A percentile compares a stretch with the other conserved stretches of the same genome.
These are phyloP conservation scores for Luidia sarsii DNA, from an alignment of 53 echinoderm and acorn worm genomes.

Conservation along the genomic window DNA sequence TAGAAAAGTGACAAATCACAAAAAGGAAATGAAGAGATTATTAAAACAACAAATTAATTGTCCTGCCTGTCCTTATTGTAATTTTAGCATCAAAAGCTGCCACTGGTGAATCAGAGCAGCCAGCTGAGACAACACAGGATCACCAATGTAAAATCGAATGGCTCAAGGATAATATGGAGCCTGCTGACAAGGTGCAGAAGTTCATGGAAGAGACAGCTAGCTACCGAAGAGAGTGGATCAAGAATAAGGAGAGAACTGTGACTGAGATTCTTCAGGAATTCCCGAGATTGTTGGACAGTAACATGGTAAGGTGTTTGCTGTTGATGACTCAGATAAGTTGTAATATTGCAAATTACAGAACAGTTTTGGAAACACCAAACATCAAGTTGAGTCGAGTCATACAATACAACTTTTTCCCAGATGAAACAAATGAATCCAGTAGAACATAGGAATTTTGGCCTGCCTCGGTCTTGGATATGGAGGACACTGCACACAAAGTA, in stretches of 20 bases:
- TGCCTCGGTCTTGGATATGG: too few species aligned
- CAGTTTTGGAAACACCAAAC: neutral
- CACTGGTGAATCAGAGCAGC: neutral
- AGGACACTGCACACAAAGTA: too few species aligned
- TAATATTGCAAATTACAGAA: too few species aligned
- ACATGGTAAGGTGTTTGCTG: slow-evolving; percentile 29
- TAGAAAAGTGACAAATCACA: neutral
- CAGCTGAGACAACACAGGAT: slow-evolving; percentile 25
- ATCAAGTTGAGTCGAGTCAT: too few species aligned
- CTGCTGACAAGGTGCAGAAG: slow-evolving; percentile 10
- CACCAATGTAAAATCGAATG: slow-evolving; percentile 13
- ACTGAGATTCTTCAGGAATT: slow-evolving; percentile 29
- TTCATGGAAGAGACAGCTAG: slow-evolving; percentile 21
- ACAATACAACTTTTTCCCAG: too few species aligned
- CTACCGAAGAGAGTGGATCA: slow-evolving; percentile 50
- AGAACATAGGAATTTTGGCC: too few species aligned
- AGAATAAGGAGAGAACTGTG: slow-evolving; percentile 31
- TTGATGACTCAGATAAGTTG: neutral
- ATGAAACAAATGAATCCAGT: too few species aligned
- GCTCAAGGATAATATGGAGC: slow-evolving; percentile 33
- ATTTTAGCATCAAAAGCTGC: neutral
- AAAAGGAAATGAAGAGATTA: neutral
- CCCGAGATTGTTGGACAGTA: slow-evolving; percentile 38
- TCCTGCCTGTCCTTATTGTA: slow-evolving; percentile 8
- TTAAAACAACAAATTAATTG: neutral